Base-by-base conservation (phyloP, 2,113 vertebrate species). In the Crotalus helleri region DNA sequence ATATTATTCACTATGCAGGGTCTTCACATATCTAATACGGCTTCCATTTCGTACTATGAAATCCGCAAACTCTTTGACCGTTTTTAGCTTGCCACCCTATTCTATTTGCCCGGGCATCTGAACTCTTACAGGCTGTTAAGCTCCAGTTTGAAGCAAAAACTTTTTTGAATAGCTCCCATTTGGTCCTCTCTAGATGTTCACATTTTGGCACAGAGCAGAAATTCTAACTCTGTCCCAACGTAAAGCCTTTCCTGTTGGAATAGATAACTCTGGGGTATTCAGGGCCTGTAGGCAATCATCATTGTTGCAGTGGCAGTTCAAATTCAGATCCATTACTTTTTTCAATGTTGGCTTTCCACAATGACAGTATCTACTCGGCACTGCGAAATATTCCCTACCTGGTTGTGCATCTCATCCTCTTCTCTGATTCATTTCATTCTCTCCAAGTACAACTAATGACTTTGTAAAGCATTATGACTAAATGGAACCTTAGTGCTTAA, bases 381-480 rank as follows among this genome's bases (percentile, higher is more conserved):
- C 1, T 1, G 86, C 87, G 57, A 74, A 93, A 95, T 53, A 0
- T 95, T 53, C 54, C 91, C 93, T 93, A 92, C 88, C 92, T 93
- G 90, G 0, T 55, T 92, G 89, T 94, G 95, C 92, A 88, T 94
- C 96, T 97, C 91, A 94, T 95, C 91, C 39, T 96, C 58, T 92
- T 94, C 95, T 96, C 96, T 95, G 0, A 94, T 95, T 93, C 96
- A 95, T 96, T 96, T 97, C 95, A 95, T 92, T 94, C 94, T 92
- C 95, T 94, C 93, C 87, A 92, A 96, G 95, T 93, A 94, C 96
- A 95, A 94, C 92, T 96, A 95, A 90, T 5, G 0, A 95, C 95
- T 95, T 97, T 64, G 17, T 89, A 96, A 96, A 97, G 95, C 96
- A 96, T 96, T 95, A 95, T 95, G 93, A 96, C 95, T 97, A 96